Percentiles rank a stretch among this genome's conserved stretches.
Evolutionary conservation across 2,113 vertebrate genomes (phyloP).

Genomic region (Morone chrysops): DNA sequence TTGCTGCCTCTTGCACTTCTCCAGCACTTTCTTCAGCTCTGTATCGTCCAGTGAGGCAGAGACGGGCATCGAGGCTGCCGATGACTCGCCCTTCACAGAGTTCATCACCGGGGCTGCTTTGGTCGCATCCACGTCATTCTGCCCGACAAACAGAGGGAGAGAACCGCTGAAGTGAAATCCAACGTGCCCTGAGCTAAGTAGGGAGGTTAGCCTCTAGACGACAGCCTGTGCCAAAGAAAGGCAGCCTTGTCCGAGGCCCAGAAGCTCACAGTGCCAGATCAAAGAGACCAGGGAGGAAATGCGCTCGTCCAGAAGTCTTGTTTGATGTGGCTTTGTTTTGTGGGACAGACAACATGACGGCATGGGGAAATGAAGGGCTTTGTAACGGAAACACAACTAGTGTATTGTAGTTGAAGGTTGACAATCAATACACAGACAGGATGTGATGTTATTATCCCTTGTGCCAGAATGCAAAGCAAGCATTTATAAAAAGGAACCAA

Average conservation of each 20-base stretch:
- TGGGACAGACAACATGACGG: constrained; percentile 49
- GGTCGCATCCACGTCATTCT: constrained; percentile 92
- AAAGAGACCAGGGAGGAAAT: constrained; percentile 56
- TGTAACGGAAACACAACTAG: constrained; percentile 31
- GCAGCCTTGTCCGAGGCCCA: constrained; percentile 37
- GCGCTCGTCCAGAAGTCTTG: constrained; percentile 37
- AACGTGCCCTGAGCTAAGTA: constrained; percentile 26
- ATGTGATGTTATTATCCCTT: constrained; percentile 3
- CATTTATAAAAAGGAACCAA: not conserved
- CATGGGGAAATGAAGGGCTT: constrained; percentile 31
- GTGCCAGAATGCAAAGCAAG: not conserved
- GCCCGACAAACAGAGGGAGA: constrained; percentile 42
- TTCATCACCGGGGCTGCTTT: constrained; percentile 87
- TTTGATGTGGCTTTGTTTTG: constrained; percentile 68
- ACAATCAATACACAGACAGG: constrained; percentile 3
- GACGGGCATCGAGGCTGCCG: constrained; percentile 55
- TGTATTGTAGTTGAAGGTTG: constrained; percentile 8
- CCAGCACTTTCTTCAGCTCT: constrained; percentile 93
- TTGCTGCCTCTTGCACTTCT: constrained; percentile 97
- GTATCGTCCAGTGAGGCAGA: constrained; percentile 87
- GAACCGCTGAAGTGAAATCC: constrained; percentile 46
- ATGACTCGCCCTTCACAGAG: constrained; percentile 88
- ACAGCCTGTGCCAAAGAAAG: constrained; percentile 48
- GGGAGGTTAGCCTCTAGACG: constrained; percentile 49
- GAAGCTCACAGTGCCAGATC: constrained; percentile 44